Evolutionary conservation across 2,113 vertebrate genomes (phyloP), one percentile per base, ranked within the genome.

Genomic region (Lampris megalopsis): DNA sequence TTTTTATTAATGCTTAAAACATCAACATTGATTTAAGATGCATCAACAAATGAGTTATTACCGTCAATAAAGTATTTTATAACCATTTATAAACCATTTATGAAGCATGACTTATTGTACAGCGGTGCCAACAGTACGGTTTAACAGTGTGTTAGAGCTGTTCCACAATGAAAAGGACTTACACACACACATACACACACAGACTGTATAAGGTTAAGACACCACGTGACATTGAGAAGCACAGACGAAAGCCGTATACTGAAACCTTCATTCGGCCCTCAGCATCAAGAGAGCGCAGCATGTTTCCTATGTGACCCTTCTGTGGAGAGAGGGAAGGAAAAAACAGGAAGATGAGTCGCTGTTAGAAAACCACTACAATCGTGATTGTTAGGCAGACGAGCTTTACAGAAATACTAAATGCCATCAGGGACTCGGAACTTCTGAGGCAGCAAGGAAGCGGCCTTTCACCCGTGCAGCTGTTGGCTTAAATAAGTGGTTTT

Each of bases 241-340:
- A 63, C 79, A 79, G 71, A 24, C 71, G 74, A 81, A 67, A 75
- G 66, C 74, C 10, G 43, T 40, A 80, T 77, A 83, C 83, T 78
- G 80, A 85, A 80, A 90, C 89, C 89, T 93, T 91, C 37, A 88
- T 77, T 87, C 73, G 90, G 77, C 86, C 86, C 1, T 84, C 85
- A 9, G 81, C 84, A 1, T 90, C 80, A 69, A 86, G 70, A 85
- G 88, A 86, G 75, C 75, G 68, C 71, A 89, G 87, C 84, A 72
- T 79, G 89, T 73, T 81, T 70, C 65, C 85, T 48, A 89, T 47
- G 71, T 88, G 87, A 86, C 89, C 69, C 85, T 86, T 92, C 88
- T 92, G 90, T 86, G 79, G 24, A 90, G 73, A 86, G 64, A 87
- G 10, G 77, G 69, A 66, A 8, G 71, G 63, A 77, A 35, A 74